A percentile compares a stretch with the other conserved stretches of the same genome.
Conservation (phyloP, 2,797 vertebrate species). For the Erethizon dorsatum region DNA sequence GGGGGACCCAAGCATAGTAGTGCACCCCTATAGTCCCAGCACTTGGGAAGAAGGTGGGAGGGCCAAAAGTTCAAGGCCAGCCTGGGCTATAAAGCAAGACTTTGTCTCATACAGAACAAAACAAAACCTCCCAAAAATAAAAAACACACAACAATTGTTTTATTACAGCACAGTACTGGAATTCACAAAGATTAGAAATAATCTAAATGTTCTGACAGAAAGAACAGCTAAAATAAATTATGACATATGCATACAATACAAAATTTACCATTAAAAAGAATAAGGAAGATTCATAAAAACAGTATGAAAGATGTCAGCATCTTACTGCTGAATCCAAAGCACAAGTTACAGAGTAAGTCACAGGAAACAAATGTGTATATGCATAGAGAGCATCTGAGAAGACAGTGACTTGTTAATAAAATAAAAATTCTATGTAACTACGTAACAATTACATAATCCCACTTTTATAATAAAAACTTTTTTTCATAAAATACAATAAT, state of each 20-base stretch:
- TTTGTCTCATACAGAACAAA: not conserved
- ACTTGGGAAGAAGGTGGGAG: not conserved
- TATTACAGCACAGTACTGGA: not conserved
- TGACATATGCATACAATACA: not conserved
- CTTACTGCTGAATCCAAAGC: not conserved
- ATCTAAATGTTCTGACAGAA: conserved; percentile 25
- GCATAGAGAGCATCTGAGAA: not conserved
- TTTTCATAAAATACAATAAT: not conserved
- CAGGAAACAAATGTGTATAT: not conserved
- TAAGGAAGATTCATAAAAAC: not conserved
- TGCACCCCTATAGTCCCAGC: not conserved
- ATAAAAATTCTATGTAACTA: conserved; percentile 17
- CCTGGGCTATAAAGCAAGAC: not conserved
- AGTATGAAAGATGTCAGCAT: not conserved
- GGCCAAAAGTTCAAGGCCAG: not conserved
- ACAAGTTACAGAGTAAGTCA: not conserved
- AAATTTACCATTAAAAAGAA: conserved; percentile 35
- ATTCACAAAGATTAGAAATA: not conserved
- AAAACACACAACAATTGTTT: not conserved
- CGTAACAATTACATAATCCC: not conserved
- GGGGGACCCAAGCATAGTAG: not conserved
- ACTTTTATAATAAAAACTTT: conserved; percentile 22
- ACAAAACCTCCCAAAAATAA: not conserved
- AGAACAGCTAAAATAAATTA: conserved; percentile 11
- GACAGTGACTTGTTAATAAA: not conserved